Evolutionary conservation across 2,113 vertebrate species (phyloP).

Genomic region (Crocuta crocuta): DNA sequence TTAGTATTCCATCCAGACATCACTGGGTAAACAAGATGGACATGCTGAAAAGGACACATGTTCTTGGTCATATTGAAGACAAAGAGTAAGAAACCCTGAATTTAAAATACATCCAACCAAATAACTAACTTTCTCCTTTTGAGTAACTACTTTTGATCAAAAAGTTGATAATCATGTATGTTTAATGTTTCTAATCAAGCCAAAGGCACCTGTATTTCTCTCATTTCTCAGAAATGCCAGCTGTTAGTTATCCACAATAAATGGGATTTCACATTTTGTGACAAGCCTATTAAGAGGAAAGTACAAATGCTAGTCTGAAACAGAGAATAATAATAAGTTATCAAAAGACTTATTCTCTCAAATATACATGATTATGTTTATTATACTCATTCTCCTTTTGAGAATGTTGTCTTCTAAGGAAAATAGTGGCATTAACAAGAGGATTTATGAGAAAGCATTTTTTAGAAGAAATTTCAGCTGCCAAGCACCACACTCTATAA

Average conservation of each 20-base stretch:
- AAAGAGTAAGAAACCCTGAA: background rate
- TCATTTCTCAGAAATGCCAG: constrained; percentile 60
- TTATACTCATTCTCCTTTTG: constrained; percentile 23
- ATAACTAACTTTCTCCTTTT: constrained; percentile 15
- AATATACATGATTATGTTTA: constrained; percentile 55
- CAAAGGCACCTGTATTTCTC: constrained; percentile 51
- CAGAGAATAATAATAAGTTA: constrained; percentile 61
- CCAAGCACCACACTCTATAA: background rate
- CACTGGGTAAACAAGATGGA: background rate
- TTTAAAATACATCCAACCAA: constrained; percentile 15
- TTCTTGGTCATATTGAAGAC: background rate
- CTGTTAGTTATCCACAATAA: constrained; percentile 67
- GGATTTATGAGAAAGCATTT: background rate
- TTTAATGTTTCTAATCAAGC: constrained; percentile 55
- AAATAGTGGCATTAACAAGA: background rate
- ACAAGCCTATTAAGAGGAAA: constrained; percentile 65
- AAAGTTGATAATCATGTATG: constrained; percentile 16
- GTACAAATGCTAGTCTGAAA: constrained; percentile 49
- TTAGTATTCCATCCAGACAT: background rate
- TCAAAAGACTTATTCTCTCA: constrained; percentile 42
- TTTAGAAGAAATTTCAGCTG: constrained; percentile 36
- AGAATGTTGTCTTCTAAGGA: constrained; percentile 43
- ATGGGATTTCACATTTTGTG: constrained; percentile 73
- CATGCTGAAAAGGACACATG: background rate
- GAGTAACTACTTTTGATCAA: constrained; percentile 19